Conservation (phyloP, 2,113 vertebrate species). For the Festucalex cinctus region DNA sequence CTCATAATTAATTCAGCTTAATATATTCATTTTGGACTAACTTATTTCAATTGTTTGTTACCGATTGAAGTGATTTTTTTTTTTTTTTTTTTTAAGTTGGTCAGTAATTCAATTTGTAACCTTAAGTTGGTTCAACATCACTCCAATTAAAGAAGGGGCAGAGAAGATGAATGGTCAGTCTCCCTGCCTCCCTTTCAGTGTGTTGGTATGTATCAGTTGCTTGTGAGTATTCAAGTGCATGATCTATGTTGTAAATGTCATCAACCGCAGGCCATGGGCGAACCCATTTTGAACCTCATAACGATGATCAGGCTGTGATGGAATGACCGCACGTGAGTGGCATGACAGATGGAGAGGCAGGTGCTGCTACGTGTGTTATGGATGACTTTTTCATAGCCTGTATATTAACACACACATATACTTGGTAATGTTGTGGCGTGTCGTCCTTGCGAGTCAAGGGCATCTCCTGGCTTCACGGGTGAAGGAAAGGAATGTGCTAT, state of each 20-base stretch:
- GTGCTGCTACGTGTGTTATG: slow-evolving; percentile 14
- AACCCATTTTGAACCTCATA: slow-evolving; percentile 35
- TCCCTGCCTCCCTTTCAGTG: no score
- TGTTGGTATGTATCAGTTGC: slow-evolving; percentile 8
- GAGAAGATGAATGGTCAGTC: no score
- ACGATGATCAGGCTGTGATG: slow-evolving; percentile 29
- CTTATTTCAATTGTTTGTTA: no score
- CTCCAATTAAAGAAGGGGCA: no score
- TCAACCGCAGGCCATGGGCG: slow-evolving; percentile 40
- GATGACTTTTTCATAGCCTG: slow-evolving; percentile 9
- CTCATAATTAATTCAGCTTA: no score
- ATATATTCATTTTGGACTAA: no score
- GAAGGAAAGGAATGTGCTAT: slow-evolving; percentile 43
- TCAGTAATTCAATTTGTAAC: no score
- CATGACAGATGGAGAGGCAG: slow-evolving; percentile 23
- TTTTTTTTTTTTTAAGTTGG: no score
- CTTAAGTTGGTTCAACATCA: no score
- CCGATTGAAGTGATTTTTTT: no score
- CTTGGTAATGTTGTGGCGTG: not conserved
- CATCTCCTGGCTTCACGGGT: slow-evolving; percentile 52
- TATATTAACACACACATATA: slow-evolving; percentile 8
- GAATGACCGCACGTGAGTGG: slow-evolving; percentile 17
- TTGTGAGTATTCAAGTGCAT: slow-evolving; percentile 20
- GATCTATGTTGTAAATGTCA: slow-evolving; percentile 33
- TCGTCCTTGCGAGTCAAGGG: slow-evolving; percentile 50